These are phyloP conservation scores for Cotesia congregata DNA, from an alignment of 2,888 invertebrate species.

Conservation along the genomic window DNA sequence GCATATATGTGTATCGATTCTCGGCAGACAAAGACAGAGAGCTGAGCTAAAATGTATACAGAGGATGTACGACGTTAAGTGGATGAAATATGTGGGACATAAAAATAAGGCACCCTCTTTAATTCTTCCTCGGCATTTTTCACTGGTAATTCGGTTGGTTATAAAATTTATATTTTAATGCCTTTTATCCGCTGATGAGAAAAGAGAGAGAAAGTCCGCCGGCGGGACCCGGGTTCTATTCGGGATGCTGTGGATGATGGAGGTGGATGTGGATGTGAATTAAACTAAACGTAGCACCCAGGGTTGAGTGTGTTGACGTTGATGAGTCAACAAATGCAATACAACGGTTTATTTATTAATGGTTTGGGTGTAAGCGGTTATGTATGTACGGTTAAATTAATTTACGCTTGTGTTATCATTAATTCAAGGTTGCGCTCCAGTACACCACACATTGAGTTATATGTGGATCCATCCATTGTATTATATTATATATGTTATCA, in stretches of 20 bases:
- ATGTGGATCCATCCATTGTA: neutral
- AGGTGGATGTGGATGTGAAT: too few species aligned
- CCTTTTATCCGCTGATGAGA: neutral
- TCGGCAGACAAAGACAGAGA: neutral
- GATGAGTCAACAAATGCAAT: conserved; percentile 2
- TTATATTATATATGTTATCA: neutral
- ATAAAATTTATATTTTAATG: conserved; percentile 18
- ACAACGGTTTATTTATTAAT: conserved; percentile 29
- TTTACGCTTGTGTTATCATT: conserved; percentile 25
- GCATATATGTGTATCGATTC: conserved; percentile 7
- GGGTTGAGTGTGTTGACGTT: neutral
- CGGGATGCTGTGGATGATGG: too few species aligned
- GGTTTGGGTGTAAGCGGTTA: neutral
- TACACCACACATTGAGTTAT: neutral
- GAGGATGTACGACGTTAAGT: neutral
- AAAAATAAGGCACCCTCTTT: conserved; percentile 15
- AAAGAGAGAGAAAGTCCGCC: neutral
- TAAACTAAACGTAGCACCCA: neutral
- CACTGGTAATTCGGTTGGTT: conserved; percentile 16
- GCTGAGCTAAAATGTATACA: neutral
- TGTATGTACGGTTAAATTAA: conserved; percentile 23
- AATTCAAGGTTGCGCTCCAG: conserved; percentile 2
- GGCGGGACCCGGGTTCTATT: too few species aligned
- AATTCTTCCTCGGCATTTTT: neutral
- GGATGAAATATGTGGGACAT: conserved; percentile 15